phyloP scores from a whole-genome alignment of 2,888 invertebrate genomes.

The Pheosia gnoma region DNA sequence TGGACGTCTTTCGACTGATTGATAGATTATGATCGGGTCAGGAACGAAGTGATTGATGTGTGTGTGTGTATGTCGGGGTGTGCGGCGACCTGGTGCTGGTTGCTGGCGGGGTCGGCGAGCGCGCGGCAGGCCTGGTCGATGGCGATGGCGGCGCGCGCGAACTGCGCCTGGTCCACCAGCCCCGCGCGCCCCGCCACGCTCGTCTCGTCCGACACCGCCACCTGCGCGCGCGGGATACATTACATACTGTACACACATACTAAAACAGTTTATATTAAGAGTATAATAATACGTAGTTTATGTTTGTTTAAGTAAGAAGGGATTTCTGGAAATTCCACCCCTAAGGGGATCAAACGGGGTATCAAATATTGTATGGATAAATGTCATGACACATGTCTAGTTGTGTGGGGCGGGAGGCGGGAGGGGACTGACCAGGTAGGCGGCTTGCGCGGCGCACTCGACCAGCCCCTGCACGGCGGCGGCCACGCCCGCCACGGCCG shows the following conservation, averaged over 20 bases:
- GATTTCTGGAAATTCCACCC: too few relatives aligned
- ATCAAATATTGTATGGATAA: too few relatives aligned
- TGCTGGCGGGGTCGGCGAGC: constrained; percentile 87
- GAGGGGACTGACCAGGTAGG: constrained; percentile 88
- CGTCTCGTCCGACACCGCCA: constrained; percentile 96
- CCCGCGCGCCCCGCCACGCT: constrained; percentile 95
- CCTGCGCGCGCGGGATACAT: constrained; percentile 67
- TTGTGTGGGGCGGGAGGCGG: not conserved
- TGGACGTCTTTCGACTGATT: too few relatives aligned
- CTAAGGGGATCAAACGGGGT: too few relatives aligned
- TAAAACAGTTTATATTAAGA: too few relatives aligned
- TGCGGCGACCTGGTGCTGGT: constrained; percentile 87
- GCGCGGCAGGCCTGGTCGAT: constrained; percentile 95
- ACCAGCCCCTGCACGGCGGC: constrained; percentile 95
- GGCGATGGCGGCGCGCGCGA: constrained; percentile 94
- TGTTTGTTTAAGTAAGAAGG: too few relatives aligned
- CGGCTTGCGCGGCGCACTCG: constrained; percentile 97
- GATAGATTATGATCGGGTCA: too few relatives aligned
- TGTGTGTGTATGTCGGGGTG: too few relatives aligned
- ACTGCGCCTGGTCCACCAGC: constrained; percentile 94
- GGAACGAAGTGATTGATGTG: too few relatives aligned
- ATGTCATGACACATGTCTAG: too few relatives aligned
- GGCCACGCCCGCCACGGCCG: constrained; percentile 92
- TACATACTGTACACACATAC: not conserved
- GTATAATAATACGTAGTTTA: too few relatives aligned